Evolutionary conservation across 2,113 vertebrate species (phyloP).

Genomic region (Zeus faber): DNA sequence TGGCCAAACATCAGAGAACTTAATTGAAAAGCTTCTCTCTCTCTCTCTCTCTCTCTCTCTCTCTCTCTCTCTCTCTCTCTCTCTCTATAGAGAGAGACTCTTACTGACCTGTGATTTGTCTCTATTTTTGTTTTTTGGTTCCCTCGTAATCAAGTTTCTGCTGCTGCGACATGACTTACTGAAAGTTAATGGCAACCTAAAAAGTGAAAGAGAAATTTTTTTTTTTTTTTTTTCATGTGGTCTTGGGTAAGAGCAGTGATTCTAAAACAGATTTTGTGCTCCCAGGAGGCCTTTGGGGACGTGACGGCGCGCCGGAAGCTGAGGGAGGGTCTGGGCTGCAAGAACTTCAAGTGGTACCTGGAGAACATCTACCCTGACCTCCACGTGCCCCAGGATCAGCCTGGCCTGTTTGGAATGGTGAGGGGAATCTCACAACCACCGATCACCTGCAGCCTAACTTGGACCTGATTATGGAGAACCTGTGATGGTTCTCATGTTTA

Average conservation of each 20-base stretch:
- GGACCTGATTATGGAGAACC: background rate
- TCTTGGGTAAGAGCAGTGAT: background rate
- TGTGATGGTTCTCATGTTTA: background rate
- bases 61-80: too few relatives aligned
- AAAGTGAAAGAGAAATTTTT: too few relatives aligned
- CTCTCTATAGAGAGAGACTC: too few relatives aligned
- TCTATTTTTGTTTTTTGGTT: too few relatives aligned
- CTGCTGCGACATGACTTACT: too few relatives aligned
- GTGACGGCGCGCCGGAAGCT: constrained; percentile 85
- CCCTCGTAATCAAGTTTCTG: too few relatives aligned
- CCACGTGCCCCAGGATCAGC: constrained; percentile 83
- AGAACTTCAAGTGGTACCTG: constrained; percentile 91
- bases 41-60: background rate
- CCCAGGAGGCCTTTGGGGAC: constrained; percentile 91
- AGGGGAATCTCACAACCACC: too few relatives aligned
- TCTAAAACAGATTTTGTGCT: constrained; percentile 13
- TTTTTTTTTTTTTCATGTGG: too few relatives aligned
- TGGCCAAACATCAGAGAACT: background rate
- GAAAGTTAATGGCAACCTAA: too few relatives aligned
- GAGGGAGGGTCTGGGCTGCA: constrained; percentile 83
- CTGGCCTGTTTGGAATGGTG: constrained; percentile 96
- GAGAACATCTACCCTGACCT: constrained; percentile 92
- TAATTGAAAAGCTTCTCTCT: background rate
- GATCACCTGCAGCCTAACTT: background rate
- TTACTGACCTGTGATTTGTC: too few relatives aligned